Evolutionary conservation across 2,888 invertebrate genomes (phyloP), one percentile per base, ranked within the genome.

Genomic region (Xylota segnis): DNA sequence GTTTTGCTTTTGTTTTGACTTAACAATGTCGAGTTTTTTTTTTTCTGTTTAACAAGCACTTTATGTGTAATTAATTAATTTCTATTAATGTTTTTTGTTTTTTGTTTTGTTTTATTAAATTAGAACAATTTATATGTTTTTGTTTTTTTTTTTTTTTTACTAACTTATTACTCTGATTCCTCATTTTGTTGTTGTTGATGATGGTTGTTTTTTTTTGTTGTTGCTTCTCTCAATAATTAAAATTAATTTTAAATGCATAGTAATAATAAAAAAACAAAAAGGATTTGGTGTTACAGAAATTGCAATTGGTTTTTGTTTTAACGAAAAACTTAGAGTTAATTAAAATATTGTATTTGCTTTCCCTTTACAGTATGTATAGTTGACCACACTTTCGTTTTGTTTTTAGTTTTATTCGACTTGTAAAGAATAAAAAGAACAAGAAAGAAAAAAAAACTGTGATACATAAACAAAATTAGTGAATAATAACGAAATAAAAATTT

Each of bases 31-130:
- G 23, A 18, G 1, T 23, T 23, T 23, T 23, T 1, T 23, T 23
- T 23, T 43, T 54, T 61, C 74, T 27, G 70, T 70, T 70, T 75
- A 86, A 72, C 78, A 88, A 88, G 82, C 86, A 88, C 86, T 86
- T 82, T 77, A 86, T 86, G 59, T 82, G 76, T 72, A 82, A 61
- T 76, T 77, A n/a, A 71, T 76, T 81, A 61, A 59, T 81, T 81
- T 56, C 40, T 76, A 66, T 76, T 29, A 40, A 54, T 43, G 58
- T 65, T 5, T 47, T 37, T 45, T 45, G 54, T 61, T n/a, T 45
- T 66, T 61, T n/a, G n/a, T n/a, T 1, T 54, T 54, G 43, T 54
- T 4, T 59, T 71, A 58, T 29, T 45, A 71, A 78, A 75, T 65
- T 65, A 84, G 66, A 86, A 65, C 63, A 75, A 63, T 66, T 76